A percentile compares a stretch with the other conserved stretches of the same genome.
Conservation (phyloP, 1,140 invertebrate species). For the Physella acuta region DNA sequence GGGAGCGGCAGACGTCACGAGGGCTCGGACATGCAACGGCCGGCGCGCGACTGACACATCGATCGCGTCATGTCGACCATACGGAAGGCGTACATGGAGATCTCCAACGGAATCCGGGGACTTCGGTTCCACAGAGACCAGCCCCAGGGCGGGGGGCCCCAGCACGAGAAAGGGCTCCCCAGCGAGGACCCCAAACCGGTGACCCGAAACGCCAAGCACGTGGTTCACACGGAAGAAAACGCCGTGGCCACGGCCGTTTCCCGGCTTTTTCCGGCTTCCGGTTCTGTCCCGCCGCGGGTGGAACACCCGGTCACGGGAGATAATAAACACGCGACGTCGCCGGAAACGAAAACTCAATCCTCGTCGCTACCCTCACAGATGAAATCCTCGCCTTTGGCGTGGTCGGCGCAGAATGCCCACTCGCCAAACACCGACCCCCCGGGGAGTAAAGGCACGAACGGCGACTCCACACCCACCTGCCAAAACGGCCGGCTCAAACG, state of each 20-base stretch:
- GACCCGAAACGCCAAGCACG: constrained; percentile 12
- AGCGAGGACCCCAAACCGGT: neutral
- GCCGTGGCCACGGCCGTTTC: neutral
- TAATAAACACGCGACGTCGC: neutral
- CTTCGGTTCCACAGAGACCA: constrained; percentile 53
- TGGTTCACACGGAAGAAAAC: constrained; percentile 16
- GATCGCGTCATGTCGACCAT: constrained; percentile 55
- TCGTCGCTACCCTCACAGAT: constrained; percentile 1
- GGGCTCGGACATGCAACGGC: no score
- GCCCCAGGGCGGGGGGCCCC: constrained; percentile 12
- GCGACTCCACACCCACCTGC: constrained; percentile 17
- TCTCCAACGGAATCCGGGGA: constrained; percentile 58
- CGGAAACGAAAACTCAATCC: neutral
- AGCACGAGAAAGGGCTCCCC: constrained; percentile 17
- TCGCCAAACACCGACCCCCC: neutral
- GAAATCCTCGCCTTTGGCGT: constrained; percentile 7
- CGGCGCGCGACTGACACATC: no score
- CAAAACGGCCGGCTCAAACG: constrained; percentile 27
- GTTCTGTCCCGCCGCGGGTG: neutral
- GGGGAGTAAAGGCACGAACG: neutral
- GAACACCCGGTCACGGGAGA: neutral
- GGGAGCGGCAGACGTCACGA: no score
- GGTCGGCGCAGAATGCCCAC: constrained; percentile 3
- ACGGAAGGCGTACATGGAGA: constrained; percentile 58
- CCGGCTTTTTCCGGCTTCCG: constrained; percentile 14